Percentiles rank a stretch among this genome's conserved stretches.
Evolutionary conservation across 2,113 vertebrate species (phyloP).

Genomic region (Microcebus ravelobensis): DNA sequence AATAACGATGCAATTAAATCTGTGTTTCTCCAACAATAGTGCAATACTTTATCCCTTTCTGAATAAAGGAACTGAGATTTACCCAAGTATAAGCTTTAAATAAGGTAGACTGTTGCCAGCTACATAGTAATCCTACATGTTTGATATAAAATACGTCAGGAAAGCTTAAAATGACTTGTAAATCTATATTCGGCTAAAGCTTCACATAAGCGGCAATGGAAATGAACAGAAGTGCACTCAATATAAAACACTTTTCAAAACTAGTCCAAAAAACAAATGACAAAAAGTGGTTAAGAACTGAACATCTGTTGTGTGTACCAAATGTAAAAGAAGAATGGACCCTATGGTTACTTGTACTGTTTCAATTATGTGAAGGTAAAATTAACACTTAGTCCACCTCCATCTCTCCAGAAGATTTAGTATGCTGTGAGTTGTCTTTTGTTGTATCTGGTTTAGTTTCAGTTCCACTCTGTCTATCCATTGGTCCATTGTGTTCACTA

Average conservation of each 20-base stretch:
- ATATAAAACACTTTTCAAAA: conserved; percentile 85
- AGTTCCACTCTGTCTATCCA: conserved; percentile 86
- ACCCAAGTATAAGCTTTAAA: conserved; percentile 87
- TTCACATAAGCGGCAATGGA: conserved; percentile 86
- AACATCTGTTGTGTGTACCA: conserved; percentile 83
- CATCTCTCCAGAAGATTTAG: conserved; percentile 92
- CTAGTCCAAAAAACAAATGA: conserved; percentile 86
- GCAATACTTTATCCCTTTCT: conserved; percentile 86
- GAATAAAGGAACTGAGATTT: conserved; percentile 86
- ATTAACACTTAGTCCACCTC: conserved; percentile 92
- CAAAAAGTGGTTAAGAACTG: conserved; percentile 83
- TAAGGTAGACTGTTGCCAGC: conserved; percentile 85
- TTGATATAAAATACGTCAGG: conserved; percentile 85
- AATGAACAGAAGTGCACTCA: conserved; percentile 83
- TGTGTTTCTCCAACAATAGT: conserved; percentile 85
- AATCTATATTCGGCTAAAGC: conserved; percentile 86
- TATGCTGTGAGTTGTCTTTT: conserved; percentile 87
- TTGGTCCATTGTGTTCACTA: conserved; percentile 89
- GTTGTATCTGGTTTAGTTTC: conserved; percentile 87
- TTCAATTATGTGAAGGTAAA: conserved; percentile 75
- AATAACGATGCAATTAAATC: conserved; percentile 84
- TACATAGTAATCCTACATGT: conserved; percentile 82
- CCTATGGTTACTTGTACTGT: conserved; percentile 85
- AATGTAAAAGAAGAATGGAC: conserved; percentile 84
- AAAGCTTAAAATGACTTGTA: conserved; percentile 85